Evolutionary conservation across 2,888 invertebrate genomes (phyloP), one percentile per base, ranked within the genome.

Genomic region (Hesperia comma): DNA sequence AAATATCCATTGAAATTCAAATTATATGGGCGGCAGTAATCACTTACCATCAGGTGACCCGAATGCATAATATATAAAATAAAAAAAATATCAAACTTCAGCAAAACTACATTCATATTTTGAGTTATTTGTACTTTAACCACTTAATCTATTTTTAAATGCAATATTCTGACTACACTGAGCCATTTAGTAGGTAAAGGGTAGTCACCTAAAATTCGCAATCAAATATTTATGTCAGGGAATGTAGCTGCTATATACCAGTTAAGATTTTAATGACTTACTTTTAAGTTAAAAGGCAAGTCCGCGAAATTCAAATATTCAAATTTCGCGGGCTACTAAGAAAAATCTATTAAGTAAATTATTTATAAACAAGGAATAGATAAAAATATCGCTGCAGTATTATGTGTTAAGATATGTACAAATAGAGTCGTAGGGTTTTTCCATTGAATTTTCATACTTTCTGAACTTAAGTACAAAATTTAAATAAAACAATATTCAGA

Each of bases 81-180:
- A 8, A 41, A 41, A 14, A 41, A 43, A 43, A 43, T 5, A 49
- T 49, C 49, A 19, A 49, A 21, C 19, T 49, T 19, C 19, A 4
- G 19, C 4, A 10, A 49, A 19, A 19, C 32, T 15, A 69, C 14
- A 32, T 54, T 54, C 2, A 19, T 75, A 80, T 79, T 81, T 84
- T 80, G 82, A 86, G 84, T 87, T 49, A 82, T 89, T 91, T 91
- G 90, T 90, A 91, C 90, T 90, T 86, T 79, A 79, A 79, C 80
- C 70, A 80, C 84, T 90, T 88, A 86, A 83, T 74, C 89, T 90
- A 91, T 79, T 80, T n/a, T 83, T 91, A 91, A 91, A 91, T 91
- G 91, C 91, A 89, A 84, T 84, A 74, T 77, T 81, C 80, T 82
- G 84, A 88, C 84, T 85, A 83, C 77, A 78, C 62, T 51, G 49